Evolutionary conservation across 2,888 invertebrate species (phyloP), one percentile per base, ranked within the genome.

Genomic region (Agrochola litura): DNA sequence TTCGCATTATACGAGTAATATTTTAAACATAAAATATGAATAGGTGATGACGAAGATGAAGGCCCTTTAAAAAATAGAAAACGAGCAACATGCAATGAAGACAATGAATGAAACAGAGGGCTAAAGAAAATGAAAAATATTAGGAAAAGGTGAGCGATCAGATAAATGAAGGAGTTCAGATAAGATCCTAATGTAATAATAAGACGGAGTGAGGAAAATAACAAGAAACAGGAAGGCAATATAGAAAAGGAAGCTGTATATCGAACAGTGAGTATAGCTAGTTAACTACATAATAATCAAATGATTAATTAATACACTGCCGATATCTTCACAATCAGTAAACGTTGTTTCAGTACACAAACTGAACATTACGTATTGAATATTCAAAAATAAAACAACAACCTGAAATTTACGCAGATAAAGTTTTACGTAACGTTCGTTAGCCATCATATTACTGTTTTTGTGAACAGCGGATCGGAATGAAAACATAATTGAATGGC

Each of bases 401-500:
- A 22, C 2, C 49, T 56, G 56, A 60, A 76, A 70, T 60, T 76
- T 22, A 30, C 46, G 1, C 6, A 56, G 25, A 54, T 43, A 49
- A 58, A 63, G 46, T 65, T 58, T n/a, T 52, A 68, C 66, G 73
- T 52, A 71, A 81, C 68, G 60, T 73, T 81, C 65, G 63, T 74
- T 70, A 64, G n/a, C 79, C 74, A 74, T 75, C 78, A 82, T 81
- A 83, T 73, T 75, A 80, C 78, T 65, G 78, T 66, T 43, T 46
- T 41, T 58, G 58, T 52, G 72, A 67, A 83, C 77, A 78, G 60
- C 70, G 79, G 67, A 66, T 79, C 69, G 77, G 69, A 83, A 85
- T 85, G 82, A 77, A 83, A 85, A 85, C 68, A 81, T 77, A 82
- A 88, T 86, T 82, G 74, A 79, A 81, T 78, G 73, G 77, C 63